Conservation (phyloP, 1,140 invertebrate species). For the Microplitis mediator region DNA sequence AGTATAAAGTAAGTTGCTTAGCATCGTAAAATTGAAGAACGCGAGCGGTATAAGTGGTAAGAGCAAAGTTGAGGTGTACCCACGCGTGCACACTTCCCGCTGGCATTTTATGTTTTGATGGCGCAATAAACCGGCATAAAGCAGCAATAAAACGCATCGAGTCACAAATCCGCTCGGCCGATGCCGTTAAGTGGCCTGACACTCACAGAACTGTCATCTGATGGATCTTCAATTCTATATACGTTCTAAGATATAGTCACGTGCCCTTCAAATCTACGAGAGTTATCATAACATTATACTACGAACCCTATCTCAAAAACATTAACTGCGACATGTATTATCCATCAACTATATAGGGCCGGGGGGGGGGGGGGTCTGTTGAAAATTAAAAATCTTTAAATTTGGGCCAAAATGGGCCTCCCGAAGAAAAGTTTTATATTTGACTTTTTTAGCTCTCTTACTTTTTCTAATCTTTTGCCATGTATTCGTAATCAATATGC, state of each 20-base stretch:
- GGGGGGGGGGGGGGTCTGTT: too few relatives aligned
- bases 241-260: constrained; percentile 12
- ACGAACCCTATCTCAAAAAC: too few relatives aligned
- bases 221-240: constrained; percentile 12
- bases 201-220: constrained; percentile 44
- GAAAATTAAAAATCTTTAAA: too few relatives aligned
- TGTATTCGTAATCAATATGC: too few relatives aligned
- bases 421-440: too few relatives aligned
- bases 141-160: constrained; percentile 64
- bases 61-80: constrained; percentile 52
- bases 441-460: too few relatives aligned
- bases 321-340: too few relatives aligned
- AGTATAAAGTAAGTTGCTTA: not conserved
- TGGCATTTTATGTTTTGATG: constrained; percentile 64
- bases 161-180: constrained; percentile 60
- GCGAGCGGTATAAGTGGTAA: constrained; percentile 43
- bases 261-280: not conserved
- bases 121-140: constrained; percentile 62
- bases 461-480: too few relatives aligned
- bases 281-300: not conserved
- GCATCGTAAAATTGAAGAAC: constrained; percentile 30
- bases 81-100: constrained; percentile 53
- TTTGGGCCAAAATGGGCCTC: too few relatives aligned
- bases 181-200: constrained; percentile 47
- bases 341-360: too few relatives aligned